A percentile compares a stretch with the other conserved stretches of the same genome.
Evolutionary conservation across 2,888 invertebrate species (phyloP).

Genomic region (Bellardia bayeri): DNA sequence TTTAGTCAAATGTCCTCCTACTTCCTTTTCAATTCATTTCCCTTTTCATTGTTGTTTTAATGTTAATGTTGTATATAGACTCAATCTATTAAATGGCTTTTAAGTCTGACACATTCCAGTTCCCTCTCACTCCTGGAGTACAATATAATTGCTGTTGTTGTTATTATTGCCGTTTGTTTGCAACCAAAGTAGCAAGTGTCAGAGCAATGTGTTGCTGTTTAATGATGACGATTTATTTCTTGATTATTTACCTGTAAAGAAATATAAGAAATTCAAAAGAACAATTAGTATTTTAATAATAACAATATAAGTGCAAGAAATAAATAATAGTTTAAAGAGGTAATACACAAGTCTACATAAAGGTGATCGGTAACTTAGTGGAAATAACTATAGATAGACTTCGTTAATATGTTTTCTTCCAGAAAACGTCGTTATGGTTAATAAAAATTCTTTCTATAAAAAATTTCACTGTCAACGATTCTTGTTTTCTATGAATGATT

Average conservation of each 20-base stretch:
- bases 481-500: background rate
- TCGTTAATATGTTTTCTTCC: too few relatives aligned
- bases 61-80: conserved; percentile 47
- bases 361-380: too few relatives aligned
- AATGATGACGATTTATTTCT: conserved; percentile 54
- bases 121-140: background rate
- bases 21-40: conserved; percentile 57
- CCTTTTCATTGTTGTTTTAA: conserved; percentile 43
- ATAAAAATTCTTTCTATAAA: background rate
- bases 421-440: too few relatives aligned
- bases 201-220: conserved; percentile 62
- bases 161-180: background rate
- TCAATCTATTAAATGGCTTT: conserved; percentile 70
- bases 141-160: conserved; percentile 3
- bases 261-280: conserved; percentile 47
- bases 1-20: conserved; percentile 63
- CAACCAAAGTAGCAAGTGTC: conserved; percentile 51
- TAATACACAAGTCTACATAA: too few relatives aligned
- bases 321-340: conserved; percentile 4
- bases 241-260: conserved; percentile 67
- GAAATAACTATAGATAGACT: too few relatives aligned
- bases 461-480: too few relatives aligned
- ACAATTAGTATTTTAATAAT: conserved; percentile 54
- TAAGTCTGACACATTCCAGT: conserved; percentile 52
- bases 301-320: background rate